phyloP scores from a whole-genome alignment of 2,797 vertebrate genomes.

The Schizopygopsis pylzovi region DNA sequence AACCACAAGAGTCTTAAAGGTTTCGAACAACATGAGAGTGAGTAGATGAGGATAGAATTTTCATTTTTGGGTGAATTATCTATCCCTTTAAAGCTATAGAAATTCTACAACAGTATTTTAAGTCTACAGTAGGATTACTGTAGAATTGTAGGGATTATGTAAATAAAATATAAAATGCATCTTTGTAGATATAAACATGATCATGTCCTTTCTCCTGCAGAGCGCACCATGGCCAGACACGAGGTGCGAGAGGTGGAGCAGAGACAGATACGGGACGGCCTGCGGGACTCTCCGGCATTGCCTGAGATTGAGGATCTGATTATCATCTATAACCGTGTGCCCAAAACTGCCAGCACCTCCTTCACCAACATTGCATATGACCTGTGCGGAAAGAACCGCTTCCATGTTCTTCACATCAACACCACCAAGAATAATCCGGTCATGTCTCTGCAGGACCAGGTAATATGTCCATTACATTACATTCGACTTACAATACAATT shows the following conservation, averaged over 20 bases:
- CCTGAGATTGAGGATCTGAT: conserved; percentile 88
- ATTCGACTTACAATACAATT: neutral
- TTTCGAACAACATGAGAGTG: neutral
- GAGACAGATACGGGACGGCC: conserved; percentile 88
- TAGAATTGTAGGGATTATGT: neutral
- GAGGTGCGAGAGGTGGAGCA: conserved; percentile 97
- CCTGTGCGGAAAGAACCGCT: conserved; percentile 94
- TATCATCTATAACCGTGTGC: conserved; percentile 98
- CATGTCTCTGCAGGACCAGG: conserved; percentile 99
- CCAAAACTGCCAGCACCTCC: conserved; percentile 98
- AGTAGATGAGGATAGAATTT: neutral
- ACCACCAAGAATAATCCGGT: conserved; percentile 99
- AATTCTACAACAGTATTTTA: neutral
- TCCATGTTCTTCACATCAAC: conserved; percentile 98
- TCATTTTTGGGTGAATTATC: neutral
- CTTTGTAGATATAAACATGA: neutral
- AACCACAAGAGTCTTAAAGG: neutral
- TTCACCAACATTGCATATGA: conserved; percentile 99
- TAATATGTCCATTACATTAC: conserved; percentile 64
- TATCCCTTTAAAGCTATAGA: neutral
- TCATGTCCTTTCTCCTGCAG: conserved; percentile 69
- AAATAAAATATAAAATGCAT: too few relatives aligned
- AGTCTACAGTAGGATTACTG: too few relatives aligned
- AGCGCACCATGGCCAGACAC: conserved; percentile 94
- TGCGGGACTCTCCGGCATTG: conserved; percentile 72